Base-by-base conservation (phyloP, 2,888 invertebrate genomes). In the Acronicta psi region DNA sequence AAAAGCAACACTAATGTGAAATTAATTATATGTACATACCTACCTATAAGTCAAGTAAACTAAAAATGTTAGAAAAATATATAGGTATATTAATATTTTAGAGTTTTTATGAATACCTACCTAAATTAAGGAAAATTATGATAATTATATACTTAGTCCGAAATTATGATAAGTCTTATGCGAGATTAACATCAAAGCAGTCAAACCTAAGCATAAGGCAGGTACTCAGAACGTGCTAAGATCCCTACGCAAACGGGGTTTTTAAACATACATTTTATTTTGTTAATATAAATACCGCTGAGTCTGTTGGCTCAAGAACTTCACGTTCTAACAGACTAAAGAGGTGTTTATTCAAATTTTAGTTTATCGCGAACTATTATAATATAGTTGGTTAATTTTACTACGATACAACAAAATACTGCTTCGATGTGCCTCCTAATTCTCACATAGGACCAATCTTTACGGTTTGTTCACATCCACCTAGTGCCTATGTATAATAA, bases 221-320 rank as follows among this genome's bases (percentile, higher is more conserved):
- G n/a, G n/a, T n/a, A n/a, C n/a, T n/a, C n/a, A n/a, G n/a, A n/a
- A n/a, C n/a, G n/a, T n/a, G n/a, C 9, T n/a, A 38, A 52, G 16
- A 25, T 17, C 41, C 25, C 36, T 23, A 56, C 38, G 44, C 29
- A n/a, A 49, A 25, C 40, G 2, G 38, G 44, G 51, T 60, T 54
- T 50, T 50, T 25, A 16, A 18, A 44, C 42, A 45, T 45, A 13
- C 42, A 45, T 45, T 11, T 59, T 50, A 31, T 47, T 43, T 42
- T 37, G 44, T 17, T 47, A 51, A 44, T 70, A 69, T 87, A 91
- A 92, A 91, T 89, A 89, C 91, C 88, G 80, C 77, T 79, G 82
- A 87, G 87, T 89, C 90, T 92, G 92, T 81, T 89, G 93, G 94
- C 93, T 93, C 93, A 92, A 91, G 93, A 93, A 92, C 92, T 54